Percentiles rank a stretch among this genome's conserved stretches.
Evolutionary conservation across 2,888 invertebrate species (phyloP).

Genomic region (Mechanitis mazaeus): DNA sequence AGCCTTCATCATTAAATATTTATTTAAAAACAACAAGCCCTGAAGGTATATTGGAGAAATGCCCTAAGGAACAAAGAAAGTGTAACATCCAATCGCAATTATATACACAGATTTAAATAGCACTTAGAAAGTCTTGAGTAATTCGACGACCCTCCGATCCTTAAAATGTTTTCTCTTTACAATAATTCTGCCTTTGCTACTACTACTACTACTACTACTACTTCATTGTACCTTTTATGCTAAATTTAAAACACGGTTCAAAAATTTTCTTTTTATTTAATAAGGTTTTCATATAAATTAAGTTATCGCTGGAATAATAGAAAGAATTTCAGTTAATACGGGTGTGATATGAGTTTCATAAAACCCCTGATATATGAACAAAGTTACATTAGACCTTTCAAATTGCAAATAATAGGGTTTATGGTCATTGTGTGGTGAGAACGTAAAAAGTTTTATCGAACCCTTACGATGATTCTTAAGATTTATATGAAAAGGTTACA

Average conservation of each 20-base stretch:
- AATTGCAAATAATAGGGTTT: slow-evolving; percentile 8
- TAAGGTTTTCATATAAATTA: background rate
- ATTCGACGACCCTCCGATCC: background rate
- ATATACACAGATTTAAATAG: slow-evolving; percentile 3
- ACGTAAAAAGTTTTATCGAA: slow-evolving; percentile 1
- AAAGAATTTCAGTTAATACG: background rate
- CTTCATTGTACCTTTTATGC: no score
- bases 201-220: no score
- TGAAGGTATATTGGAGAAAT: background rate
- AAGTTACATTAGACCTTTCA: slow-evolving; percentile 5
- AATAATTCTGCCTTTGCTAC: background rate
- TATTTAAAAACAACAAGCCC: no score
- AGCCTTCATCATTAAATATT: no score
- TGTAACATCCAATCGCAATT: slow-evolving; percentile 4
- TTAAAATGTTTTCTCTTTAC: background rate
- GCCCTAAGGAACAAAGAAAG: background rate
- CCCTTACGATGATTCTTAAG: slow-evolving; percentile 3
- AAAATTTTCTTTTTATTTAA: background rate
- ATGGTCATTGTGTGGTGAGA: slow-evolving; percentile 6
- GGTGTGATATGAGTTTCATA: slow-evolving; percentile 4
- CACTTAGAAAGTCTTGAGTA: background rate
- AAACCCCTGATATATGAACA: slow-evolving; percentile 6
- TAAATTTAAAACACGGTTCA: no score
- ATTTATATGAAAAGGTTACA: background rate
- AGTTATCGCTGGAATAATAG: background rate